These are phyloP conservation scores for Pedionomus torquatus DNA, from an alignment of 2,113 vertebrate genomes.

Conservation along the genomic window DNA sequence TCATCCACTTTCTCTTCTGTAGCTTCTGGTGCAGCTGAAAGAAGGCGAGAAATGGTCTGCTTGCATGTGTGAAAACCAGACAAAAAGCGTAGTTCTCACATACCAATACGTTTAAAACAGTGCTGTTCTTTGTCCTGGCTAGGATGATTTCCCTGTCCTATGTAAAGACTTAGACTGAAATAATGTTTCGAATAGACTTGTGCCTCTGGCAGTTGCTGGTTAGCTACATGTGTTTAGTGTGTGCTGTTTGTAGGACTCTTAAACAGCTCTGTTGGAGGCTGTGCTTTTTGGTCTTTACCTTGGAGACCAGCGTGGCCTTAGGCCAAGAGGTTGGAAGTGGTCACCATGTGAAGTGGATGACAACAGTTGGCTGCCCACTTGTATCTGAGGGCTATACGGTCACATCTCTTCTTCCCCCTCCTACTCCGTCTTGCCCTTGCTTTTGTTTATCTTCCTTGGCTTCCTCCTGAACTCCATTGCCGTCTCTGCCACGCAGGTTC, in stretches of 20 bases:
- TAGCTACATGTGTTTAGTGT: not conserved
- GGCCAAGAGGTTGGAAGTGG: not conserved
- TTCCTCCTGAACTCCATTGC: not conserved
- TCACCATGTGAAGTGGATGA: not conserved
- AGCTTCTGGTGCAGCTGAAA: not conserved
- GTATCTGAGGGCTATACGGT: not conserved
- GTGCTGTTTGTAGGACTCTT: not conserved
- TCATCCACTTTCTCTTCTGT: not conserved
- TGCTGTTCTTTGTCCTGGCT: not conserved
- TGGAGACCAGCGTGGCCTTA: not conserved
- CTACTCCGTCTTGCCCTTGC: not conserved
- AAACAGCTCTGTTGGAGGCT: not conserved
- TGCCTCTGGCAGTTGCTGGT: not conserved
- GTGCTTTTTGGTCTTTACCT: not conserved
- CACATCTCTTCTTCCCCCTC: not conserved
- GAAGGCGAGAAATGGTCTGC: not conserved
- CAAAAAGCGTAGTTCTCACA: not conserved
- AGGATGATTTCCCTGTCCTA: not conserved
- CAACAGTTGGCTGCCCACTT: not conserved
- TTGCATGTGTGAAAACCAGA: not conserved
- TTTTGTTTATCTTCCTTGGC: not conserved
- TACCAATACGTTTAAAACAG: not conserved
- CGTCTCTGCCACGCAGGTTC: not conserved
- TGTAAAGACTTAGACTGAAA: not conserved
- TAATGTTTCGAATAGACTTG: not conserved